Percentiles rank a stretch among this genome's conserved stretches.
Evolutionary conservation across 37 sponge, comb jelly and placozoan species (phyloP).

Genomic region (Hexactinellida sp.): DNA sequence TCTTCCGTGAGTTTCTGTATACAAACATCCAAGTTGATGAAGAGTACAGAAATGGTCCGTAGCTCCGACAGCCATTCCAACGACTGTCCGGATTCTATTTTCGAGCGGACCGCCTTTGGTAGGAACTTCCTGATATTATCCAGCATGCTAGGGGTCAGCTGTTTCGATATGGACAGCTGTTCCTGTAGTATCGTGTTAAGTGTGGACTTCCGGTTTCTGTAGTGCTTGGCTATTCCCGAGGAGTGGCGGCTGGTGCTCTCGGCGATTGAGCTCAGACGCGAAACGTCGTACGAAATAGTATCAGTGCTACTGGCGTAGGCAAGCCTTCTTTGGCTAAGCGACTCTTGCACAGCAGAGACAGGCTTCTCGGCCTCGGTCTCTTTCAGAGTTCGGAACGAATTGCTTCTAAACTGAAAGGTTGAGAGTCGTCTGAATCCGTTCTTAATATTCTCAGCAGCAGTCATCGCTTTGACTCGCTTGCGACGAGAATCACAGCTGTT

Average conservation of each 20-base stretch:
- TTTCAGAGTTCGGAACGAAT: background rate
- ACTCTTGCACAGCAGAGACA: background rate
- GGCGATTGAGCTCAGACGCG: background rate
- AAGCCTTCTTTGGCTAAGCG: background rate
- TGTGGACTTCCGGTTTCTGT: background rate
- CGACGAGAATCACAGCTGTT: background rate
- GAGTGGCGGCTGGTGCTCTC: background rate
- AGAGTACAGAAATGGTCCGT: conserved; percentile 67
- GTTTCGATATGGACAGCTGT: background rate
- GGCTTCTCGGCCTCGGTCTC: background rate
- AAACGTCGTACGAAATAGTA: background rate
- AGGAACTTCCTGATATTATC: background rate
- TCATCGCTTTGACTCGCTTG: background rate
- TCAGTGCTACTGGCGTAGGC: background rate
- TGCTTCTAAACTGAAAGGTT: background rate
- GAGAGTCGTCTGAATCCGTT: background rate
- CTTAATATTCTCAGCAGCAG: background rate
- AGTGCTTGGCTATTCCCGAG: background rate
- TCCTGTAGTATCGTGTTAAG: background rate
- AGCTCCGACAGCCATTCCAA: conserved; percentile 73
- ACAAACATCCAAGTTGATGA: conserved; percentile 62
- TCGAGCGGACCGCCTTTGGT: background rate
- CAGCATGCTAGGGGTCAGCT: background rate
- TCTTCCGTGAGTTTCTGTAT: background rate
- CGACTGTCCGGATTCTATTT: conserved; percentile 67